A percentile compares a stretch with the other conserved stretches of the same genome.
Evolutionary conservation across 2,113 vertebrate species (phyloP).

Genomic region (Brachyhypopomus occidentalis): DNA sequence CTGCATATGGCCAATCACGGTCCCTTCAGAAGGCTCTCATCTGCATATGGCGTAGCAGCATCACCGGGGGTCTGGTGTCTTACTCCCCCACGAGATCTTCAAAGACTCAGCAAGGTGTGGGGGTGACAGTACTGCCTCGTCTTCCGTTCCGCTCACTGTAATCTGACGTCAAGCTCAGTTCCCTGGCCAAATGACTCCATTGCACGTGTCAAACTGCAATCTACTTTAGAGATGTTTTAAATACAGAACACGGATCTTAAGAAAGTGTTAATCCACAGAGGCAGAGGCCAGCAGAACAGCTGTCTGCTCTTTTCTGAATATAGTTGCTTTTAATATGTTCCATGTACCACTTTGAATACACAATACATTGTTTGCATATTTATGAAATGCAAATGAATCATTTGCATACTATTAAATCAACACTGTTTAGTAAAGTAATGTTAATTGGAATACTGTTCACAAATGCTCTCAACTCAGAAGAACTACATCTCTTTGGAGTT

Average conservation of each 20-base stretch:
- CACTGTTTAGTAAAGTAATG: no score
- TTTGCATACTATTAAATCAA: no score
- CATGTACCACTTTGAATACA: background rate
- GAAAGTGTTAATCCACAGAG: background rate
- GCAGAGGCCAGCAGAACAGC: background rate
- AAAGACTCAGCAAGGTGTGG: constrained; percentile 10
- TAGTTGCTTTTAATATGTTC: background rate
- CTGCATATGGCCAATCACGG: background rate
- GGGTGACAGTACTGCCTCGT: background rate
- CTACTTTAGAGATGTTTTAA: background rate
- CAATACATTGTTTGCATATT: no score
- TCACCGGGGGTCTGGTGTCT: background rate
- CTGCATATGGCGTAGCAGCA: background rate
- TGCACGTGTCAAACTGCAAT: background rate
- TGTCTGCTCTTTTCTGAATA: background rate
- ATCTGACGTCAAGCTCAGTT: background rate
- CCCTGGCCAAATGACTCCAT: background rate
- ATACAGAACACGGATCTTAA: background rate
- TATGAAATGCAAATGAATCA: no score
- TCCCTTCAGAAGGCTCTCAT: background rate
- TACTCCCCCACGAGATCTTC: background rate
- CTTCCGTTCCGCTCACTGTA: background rate
- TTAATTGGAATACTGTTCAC: no score
- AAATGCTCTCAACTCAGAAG: no score
- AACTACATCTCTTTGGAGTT: no score